Conservation (phyloP, 2,888 invertebrate species). For the Chaitophorus viminalis region DNA sequence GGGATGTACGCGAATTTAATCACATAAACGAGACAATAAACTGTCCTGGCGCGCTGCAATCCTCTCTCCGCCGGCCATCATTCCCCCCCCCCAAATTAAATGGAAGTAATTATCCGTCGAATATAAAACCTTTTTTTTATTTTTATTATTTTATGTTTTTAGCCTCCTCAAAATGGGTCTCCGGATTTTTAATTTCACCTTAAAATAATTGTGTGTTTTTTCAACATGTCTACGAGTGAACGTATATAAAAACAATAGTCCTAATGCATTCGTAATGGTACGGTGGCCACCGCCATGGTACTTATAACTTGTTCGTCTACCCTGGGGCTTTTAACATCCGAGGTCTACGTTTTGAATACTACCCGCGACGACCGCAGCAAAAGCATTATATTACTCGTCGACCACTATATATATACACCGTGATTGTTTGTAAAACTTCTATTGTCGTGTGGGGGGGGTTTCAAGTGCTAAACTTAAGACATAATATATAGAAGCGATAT, state of each 20-base stretch:
- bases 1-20: constrained; percentile 19
- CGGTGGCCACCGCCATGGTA: background rate
- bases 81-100: background rate
- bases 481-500: background rate
- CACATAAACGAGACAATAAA: constrained; percentile 41
- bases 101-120: constrained; percentile 46
- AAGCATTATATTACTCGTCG: background rate
- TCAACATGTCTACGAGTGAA: background rate
- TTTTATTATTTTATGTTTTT: no score
- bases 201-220: constrained; percentile 30
- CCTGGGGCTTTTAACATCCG: background rate
- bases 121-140: constrained; percentile 32
- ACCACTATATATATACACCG: no score
- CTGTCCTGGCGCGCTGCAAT: background rate
- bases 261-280: constrained; percentile 45
- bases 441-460: background rate
- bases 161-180: background rate
- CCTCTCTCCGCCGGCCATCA: background rate
- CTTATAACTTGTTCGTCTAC: constrained; percentile 14
- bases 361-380: background rate
- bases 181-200: constrained; percentile 39
- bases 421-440: background rate
- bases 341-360: background rate
- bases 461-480: background rate
- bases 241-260: constrained; percentile 29